Evolutionary conservation across 2,888 invertebrate species (phyloP).

Genomic region (Mesopsocus fuscifrons): DNA sequence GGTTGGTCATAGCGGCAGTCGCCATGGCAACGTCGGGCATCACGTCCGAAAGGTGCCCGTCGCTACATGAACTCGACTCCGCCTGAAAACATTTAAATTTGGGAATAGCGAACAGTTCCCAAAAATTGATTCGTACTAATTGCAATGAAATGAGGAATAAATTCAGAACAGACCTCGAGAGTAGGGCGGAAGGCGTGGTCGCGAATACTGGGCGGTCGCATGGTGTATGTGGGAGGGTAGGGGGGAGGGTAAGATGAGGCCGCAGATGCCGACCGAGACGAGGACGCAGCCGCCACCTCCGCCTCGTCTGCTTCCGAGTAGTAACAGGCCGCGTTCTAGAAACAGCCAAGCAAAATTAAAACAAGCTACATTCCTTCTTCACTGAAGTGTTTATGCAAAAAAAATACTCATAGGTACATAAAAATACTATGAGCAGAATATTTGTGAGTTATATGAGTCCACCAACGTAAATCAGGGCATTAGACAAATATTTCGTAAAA

Average conservation of each 20-base stretch:
- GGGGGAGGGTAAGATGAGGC: neutral
- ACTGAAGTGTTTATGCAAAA: too few relatives aligned
- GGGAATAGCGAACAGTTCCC: too few relatives aligned
- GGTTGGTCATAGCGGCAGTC: conserved; percentile 48
- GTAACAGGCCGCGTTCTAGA: conserved; percentile 29
- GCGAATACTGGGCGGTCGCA: neutral
- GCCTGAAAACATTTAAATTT: conserved; percentile 21
- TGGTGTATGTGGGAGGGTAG: neutral
- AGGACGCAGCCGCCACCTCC: conserved; percentile 18
- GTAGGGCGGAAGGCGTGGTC: neutral
- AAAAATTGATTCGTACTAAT: too few relatives aligned
- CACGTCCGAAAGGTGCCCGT: conserved; percentile 56
- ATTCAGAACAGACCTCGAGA: neutral
- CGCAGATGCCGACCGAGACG: too few relatives aligned
- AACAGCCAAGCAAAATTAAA: too few relatives aligned
- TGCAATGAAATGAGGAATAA: neutral
- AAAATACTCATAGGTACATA: too few relatives aligned
- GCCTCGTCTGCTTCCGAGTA: conserved; percentile 25
- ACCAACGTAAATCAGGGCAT: too few relatives aligned
- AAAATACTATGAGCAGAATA: too few relatives aligned
- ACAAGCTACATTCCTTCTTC: too few relatives aligned
- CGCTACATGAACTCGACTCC: conserved; percentile 37
- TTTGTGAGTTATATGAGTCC: too few relatives aligned
- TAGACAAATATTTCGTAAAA: too few relatives aligned
- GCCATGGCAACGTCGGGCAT: conserved; percentile 93